These are phyloP conservation scores for Acrocephalus scirpaceus DNA, from an alignment of 2,797 vertebrate genomes.

Conservation along the genomic window DNA sequence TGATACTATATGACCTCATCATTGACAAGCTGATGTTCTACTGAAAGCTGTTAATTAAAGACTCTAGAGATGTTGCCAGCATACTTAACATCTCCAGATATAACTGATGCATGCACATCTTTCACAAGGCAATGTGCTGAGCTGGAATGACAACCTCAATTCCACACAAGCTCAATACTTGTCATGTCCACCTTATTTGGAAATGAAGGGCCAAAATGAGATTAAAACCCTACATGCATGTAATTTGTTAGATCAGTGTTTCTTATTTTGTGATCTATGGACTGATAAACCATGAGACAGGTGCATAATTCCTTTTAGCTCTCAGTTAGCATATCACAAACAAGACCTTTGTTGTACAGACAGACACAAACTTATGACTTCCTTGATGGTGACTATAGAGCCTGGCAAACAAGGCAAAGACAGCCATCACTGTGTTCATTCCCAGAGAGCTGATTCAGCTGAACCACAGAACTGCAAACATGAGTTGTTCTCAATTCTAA, in stretches of 20 bases:
- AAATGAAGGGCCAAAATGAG: neutral
- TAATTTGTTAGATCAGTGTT: neutral
- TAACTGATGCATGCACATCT: neutral
- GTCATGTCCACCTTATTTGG: neutral
- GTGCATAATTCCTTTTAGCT: neutral
- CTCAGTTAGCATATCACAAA: neutral
- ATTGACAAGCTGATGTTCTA: neutral
- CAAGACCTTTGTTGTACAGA: neutral
- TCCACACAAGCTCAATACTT: neutral
- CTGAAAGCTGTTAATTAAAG: neutral
- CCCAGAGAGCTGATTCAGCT: neutral
- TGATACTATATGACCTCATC: neutral
- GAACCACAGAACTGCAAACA: neutral
- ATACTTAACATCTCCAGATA: neutral
- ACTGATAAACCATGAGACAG: neutral
- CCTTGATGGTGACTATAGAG: neutral
- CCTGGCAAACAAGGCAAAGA: neutral
- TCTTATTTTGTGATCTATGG: neutral
- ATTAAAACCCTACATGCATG: neutral
- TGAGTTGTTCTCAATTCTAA: neutral
- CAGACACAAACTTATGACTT: neutral
- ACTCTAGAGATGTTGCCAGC: neutral
- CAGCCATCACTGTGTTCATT: neutral
- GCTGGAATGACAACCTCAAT: neutral
- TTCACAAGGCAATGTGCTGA: neutral